phyloP scores from a whole-genome alignment of 2,113 vertebrate genomes.

The Gavia stellata region DNA sequence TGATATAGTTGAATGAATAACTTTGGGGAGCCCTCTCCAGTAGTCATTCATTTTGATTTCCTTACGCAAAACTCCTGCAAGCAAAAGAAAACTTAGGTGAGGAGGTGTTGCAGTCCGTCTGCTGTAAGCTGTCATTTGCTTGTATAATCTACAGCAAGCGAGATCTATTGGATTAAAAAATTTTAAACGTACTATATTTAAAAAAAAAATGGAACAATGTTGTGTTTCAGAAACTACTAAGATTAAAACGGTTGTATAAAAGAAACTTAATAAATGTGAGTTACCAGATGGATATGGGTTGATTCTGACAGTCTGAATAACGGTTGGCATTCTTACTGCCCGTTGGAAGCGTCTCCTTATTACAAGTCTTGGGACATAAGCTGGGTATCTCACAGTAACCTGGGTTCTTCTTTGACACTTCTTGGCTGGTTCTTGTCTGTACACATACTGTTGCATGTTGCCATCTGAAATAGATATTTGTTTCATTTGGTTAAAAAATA shows the following conservation, averaged over 20 bases:
- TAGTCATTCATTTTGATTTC: conserved; percentile 68
- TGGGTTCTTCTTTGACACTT: conserved; percentile 71
- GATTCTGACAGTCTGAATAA: conserved; percentile 60
- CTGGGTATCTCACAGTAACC: conserved; percentile 41
- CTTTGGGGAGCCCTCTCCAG: conserved; percentile 85
- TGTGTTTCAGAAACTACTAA: background rate
- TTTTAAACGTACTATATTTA: background rate
- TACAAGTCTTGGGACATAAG: conserved; percentile 41
- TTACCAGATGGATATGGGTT: conserved; percentile 11
- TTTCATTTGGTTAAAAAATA: background rate
- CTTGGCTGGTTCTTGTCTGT: conserved; percentile 74
- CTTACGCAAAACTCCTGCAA: conserved; percentile 72
- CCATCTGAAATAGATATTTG: conserved; percentile 72
- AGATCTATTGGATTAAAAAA: background rate
- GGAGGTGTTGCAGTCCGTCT: background rate
- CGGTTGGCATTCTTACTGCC: background rate
- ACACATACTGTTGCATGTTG: conserved; percentile 86
- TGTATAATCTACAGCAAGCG: background rate
- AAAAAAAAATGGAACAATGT: no score
- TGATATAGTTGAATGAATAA: conserved; percentile 83
- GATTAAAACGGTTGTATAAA: background rate
- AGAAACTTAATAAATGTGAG: background rate
- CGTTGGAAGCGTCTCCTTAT: conserved; percentile 68
- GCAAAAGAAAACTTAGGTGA: background rate
- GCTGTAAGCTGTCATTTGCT: background rate